Conservation (phyloP, 2,797 vertebrate genomes). For the Rhinatrema bivittatum region DNA sequence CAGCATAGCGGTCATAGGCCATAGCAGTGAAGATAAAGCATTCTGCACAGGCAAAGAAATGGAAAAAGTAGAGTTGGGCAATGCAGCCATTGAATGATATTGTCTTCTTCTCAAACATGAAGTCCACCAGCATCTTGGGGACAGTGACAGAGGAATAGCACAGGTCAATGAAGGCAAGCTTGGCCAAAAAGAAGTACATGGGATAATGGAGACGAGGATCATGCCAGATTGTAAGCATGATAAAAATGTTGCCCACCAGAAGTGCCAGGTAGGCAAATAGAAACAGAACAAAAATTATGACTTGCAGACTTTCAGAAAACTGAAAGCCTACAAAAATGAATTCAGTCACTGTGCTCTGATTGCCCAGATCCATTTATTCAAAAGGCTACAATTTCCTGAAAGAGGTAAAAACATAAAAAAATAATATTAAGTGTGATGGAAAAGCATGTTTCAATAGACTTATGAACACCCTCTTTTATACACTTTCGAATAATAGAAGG, state of each 20-base stretch:
- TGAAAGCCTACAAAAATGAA: constrained; percentile 38
- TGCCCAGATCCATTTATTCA: constrained; percentile 13
- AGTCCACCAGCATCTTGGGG: constrained; percentile 35
- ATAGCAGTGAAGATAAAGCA: constrained; percentile 42
- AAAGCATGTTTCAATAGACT: no score
- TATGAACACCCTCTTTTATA: no score
- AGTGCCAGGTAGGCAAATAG: constrained; percentile 11
- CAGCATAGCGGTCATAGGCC: constrained; percentile 46
- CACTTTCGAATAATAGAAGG: no score
- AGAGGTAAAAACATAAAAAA: neutral
- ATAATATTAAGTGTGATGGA: no score
- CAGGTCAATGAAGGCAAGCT: constrained; percentile 41
- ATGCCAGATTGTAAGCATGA: constrained; percentile 22
- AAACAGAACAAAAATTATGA: constrained; percentile 30
- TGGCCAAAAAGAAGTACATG: constrained; percentile 44
- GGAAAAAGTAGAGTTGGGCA: constrained; percentile 39
- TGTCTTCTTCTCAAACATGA: constrained; percentile 17
- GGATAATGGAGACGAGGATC: constrained; percentile 28
- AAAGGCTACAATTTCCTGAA: constrained; percentile 6
- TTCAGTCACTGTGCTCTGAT: constrained; percentile 23
- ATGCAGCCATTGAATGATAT: constrained; percentile 38
- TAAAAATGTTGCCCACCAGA: constrained; percentile 36
- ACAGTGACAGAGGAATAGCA: constrained; percentile 36
- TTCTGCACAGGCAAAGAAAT: constrained; percentile 43
- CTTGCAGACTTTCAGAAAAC: constrained; percentile 20